These are phyloP conservation scores for Leguminivora glycinivorella DNA, from an alignment of 1,140 invertebrate species.

Conservation along the genomic window DNA sequence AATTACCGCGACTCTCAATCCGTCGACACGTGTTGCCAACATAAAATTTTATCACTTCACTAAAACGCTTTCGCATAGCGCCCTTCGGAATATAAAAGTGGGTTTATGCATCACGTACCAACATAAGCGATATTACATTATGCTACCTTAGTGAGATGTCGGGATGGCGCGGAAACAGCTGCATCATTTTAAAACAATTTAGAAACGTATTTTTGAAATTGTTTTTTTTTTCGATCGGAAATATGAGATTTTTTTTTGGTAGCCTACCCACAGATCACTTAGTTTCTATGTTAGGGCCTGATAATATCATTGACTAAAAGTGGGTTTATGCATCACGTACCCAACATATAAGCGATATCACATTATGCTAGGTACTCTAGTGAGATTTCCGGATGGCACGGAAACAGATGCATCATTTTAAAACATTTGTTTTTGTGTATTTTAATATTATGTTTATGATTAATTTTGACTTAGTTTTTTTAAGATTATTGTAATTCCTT, in stretches of 20 bases:
- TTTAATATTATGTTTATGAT: no score
- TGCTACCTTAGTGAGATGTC: slow-evolving; percentile 36
- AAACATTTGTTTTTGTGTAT: no score
- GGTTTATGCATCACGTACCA: slow-evolving; percentile 48
- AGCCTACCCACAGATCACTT: no score
- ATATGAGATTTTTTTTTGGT: no score
- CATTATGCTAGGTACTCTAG: slow-evolving; percentile 39
- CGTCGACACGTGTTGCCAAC: slow-evolving; percentile 25
- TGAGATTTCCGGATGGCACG: slow-evolving; percentile 29
- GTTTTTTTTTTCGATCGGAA: no score
- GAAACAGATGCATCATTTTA: not conserved
- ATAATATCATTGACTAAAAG: slow-evolving; percentile 51
- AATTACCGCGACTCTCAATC: slow-evolving; percentile 38
- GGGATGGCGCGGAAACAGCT: not conserved
- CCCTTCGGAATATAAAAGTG: slow-evolving; percentile 44
- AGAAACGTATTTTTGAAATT: no score
- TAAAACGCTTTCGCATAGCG: slow-evolving; percentile 31
- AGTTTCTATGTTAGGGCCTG: no score
- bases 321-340: slow-evolving; percentile 47
- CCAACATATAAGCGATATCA: slow-evolving; percentile 44
- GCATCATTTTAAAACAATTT: not conserved
- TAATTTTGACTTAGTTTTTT: no score
- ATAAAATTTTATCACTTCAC: slow-evolving; percentile 50
- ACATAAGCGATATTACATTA: slow-evolving; percentile 51
- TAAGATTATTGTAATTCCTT: no score